These are phyloP conservation scores for Hiodon tergisus DNA, from an alignment of 2,113 vertebrate species.

Conservation along the genomic window DNA sequence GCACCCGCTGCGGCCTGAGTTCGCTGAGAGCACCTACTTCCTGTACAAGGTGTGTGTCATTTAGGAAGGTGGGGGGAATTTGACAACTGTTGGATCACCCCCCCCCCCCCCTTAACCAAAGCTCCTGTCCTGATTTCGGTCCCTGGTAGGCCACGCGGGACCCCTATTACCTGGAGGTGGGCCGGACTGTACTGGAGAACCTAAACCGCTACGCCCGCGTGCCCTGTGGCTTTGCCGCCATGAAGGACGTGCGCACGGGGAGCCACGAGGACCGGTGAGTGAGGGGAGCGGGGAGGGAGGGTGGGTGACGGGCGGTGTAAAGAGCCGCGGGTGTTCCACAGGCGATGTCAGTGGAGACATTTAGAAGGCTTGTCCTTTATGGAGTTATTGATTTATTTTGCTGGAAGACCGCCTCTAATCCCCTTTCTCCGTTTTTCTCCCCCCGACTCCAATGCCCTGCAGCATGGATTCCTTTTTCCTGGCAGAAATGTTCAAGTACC, in stretches of 20 bases:
- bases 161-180: constrained; percentile 94
- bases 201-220: constrained; percentile 94
- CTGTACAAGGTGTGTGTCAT: constrained; percentile 83
- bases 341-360: not conserved
- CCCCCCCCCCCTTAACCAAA: not conserved
- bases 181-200: constrained; percentile 93
- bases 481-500: constrained; percentile 98
- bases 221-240: constrained; percentile 93
- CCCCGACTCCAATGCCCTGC: constrained; percentile 1
- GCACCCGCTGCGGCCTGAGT: constrained; percentile 93
- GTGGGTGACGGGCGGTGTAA: not conserved
- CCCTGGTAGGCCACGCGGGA: constrained; percentile 79
- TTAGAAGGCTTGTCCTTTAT: not conserved
- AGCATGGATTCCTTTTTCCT: constrained; percentile 99
- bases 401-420: not conserved
- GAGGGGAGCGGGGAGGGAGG: not conserved
- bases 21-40: constrained; percentile 98
- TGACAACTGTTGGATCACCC: not conserved
- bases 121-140: too few species aligned
- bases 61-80: not conserved
- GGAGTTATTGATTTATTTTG: not conserved
- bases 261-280: constrained; percentile 95
- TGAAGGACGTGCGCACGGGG: constrained; percentile 96
- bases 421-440: constrained; percentile 5
- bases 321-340: not conserved